Evolutionary conservation across 1,140 invertebrate genomes (phyloP).

Genomic region (Gonioctena quinquepunctata): DNA sequence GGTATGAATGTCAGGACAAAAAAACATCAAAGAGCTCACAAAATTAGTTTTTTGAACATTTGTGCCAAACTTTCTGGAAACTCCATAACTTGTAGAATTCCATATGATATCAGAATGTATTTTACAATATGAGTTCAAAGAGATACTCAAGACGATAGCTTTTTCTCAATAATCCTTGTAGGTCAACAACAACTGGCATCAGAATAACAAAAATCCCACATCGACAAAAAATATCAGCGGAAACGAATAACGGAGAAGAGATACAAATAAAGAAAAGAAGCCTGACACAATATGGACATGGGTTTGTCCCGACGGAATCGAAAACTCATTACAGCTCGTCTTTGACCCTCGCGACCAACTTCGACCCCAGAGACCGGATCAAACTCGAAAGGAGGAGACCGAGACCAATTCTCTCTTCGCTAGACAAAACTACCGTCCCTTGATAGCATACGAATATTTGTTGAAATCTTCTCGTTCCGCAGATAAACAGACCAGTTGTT

Average conservation of each 20-base stretch:
- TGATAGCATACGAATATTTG: constrained; percentile 2
- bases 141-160: too few relatives aligned
- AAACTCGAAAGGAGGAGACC: constrained; percentile 25
- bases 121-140: too few relatives aligned
- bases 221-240: constrained; percentile 14
- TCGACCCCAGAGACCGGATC: constrained; percentile 30
- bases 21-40: too few relatives aligned
- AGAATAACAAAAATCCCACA: not conserved
- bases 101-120: too few relatives aligned
- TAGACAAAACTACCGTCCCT: constrained; percentile 23
- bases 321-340: constrained; percentile 46
- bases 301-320: constrained; percentile 36
- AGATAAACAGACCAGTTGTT: not conserved
- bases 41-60: too few relatives aligned
- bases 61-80: too few relatives aligned
- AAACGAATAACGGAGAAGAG: constrained; percentile 8
- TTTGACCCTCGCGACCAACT: constrained; percentile 42
- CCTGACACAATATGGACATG: constrained; percentile 35
- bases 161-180: too few relatives aligned
- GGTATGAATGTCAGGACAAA: too few relatives aligned
- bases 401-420: constrained; percentile 7
- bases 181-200: not conserved
- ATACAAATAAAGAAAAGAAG: constrained; percentile 12
- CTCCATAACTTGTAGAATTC: too few relatives aligned
- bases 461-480: not conserved